phyloP scores from a whole-genome alignment of 1,140 invertebrate species.

The Tetragnatha versicolor region DNA sequence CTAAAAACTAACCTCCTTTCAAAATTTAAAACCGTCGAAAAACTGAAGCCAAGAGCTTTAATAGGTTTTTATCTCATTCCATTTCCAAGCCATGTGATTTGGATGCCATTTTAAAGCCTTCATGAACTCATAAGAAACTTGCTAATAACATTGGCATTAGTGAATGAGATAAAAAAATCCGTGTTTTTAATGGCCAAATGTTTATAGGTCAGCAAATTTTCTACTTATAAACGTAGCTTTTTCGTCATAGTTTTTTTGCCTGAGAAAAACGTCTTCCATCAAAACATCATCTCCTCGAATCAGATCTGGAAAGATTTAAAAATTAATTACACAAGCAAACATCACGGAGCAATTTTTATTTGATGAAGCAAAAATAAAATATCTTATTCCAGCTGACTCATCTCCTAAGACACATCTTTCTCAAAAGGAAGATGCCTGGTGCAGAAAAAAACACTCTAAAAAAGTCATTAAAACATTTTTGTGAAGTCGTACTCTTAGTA shows the following conservation, averaged over 20 bases:
- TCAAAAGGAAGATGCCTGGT: background rate
- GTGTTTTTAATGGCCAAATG: no score
- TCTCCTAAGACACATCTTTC: conserved; percentile 1
- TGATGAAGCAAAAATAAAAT: conserved; percentile 1
- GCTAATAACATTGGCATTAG: background rate
- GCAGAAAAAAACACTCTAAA: background rate
- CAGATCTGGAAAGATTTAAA: conserved; percentile 11
- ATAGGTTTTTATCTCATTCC: no score
- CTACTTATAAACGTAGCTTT: no score
- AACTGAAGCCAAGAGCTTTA: no score
- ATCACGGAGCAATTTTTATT: conserved; percentile 22
- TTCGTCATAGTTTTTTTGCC: no score
- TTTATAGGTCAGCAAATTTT: no score
- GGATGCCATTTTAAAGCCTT: no score
- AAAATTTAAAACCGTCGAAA: no score
- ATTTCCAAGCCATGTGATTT: no score
- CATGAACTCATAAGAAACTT: no score
- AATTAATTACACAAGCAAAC: conserved; percentile 29
- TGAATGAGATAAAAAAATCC: background rate
- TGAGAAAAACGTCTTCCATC: no score
- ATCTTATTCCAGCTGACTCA: conserved; percentile 50
- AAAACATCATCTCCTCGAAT: background rate
- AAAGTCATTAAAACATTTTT: conserved; percentile 52
- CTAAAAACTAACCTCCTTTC: no score
- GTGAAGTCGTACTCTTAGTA: conserved; percentile 11